These are phyloP conservation scores for Metellina segmentata DNA, from an alignment of 2,888 invertebrate genomes.

Conservation along the genomic window DNA sequence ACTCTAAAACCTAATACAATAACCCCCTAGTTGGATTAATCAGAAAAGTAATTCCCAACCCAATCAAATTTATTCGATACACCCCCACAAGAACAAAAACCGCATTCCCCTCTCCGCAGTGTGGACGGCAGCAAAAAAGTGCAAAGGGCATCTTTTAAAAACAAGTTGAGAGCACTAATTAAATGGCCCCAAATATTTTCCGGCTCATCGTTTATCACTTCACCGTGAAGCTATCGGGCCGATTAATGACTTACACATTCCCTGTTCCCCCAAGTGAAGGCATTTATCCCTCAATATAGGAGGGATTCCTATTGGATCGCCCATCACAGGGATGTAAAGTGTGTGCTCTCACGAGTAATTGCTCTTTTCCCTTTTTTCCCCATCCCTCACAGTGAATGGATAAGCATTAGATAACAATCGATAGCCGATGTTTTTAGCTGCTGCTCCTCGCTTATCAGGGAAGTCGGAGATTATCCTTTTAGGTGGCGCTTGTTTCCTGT, in stretches of 20 bases:
- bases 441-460: background rate
- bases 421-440: background rate
- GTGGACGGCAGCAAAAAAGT: background rate
- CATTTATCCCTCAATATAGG: slow-evolving; percentile 53
- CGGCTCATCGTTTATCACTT: slow-evolving; percentile 33
- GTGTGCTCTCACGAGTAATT: slow-evolving; percentile 26
- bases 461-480: background rate
- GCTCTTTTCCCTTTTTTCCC: background rate
- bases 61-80: background rate
- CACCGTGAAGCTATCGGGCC: slow-evolving; percentile 8
- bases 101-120: background rate
- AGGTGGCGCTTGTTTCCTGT: too few relatives aligned
- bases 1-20: background rate
- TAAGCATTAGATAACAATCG: background rate
- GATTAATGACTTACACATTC: slow-evolving; percentile 34
- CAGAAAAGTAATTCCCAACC: background rate
- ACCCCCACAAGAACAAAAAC: background rate
- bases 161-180: slow-evolving; percentile 26
- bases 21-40: background rate
- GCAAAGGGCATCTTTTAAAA: background rate
- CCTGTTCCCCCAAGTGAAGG: slow-evolving; percentile 14
- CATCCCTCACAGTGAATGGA: background rate
- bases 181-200: slow-evolving; percentile 4
- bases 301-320: slow-evolving; percentile 49
- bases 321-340: slow-evolving; percentile 24